Conservation (phyloP, 2,113 vertebrate genomes). For the Petaurus breviceps region DNA sequence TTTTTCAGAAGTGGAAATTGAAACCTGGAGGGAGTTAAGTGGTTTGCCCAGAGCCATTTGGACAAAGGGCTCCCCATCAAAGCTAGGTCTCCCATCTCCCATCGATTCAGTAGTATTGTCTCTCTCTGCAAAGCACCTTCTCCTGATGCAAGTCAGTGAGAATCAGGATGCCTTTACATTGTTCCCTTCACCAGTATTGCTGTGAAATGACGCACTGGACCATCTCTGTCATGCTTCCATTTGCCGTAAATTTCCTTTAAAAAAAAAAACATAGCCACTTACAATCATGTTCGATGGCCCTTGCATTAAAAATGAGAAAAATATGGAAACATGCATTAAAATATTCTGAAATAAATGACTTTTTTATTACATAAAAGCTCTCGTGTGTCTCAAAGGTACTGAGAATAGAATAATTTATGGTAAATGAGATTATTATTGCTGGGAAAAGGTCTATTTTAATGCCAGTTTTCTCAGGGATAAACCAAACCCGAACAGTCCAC, state of each 20-base stretch:
- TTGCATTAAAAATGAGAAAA: conserved; percentile 77
- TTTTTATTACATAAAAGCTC: conserved; percentile 84
- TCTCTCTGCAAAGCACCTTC: conserved; percentile 34
- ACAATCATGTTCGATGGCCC: conserved; percentile 56
- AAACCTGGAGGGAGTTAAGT: background rate
- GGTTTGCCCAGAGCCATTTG: background rate
- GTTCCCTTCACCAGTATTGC: background rate
- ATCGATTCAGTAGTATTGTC: conserved; percentile 6
- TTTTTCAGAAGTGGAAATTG: background rate
- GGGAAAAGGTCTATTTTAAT: conserved; percentile 84
- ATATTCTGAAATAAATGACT: conserved; percentile 77
- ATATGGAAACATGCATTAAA: conserved; percentile 77
- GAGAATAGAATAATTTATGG: conserved; percentile 84
- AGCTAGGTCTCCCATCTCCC: conserved; percentile 30
- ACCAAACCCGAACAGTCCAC: conserved; percentile 64
- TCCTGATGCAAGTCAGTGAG: conserved; percentile 44
- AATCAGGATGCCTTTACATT: conserved; percentile 44
- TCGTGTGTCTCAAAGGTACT: conserved; percentile 81
- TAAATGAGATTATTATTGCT: conserved; percentile 85
- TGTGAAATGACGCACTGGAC: background rate
- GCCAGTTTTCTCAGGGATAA: conserved; percentile 80
- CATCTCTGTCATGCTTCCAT: conserved; percentile 16
- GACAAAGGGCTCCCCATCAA: conserved; percentile 9
- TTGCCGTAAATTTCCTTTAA: conserved; percentile 69
- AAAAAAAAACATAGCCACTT: conserved; percentile 60